Evolutionary conservation across 1,140 invertebrate genomes (phyloP).

Genomic region (Antheraea pernyi): DNA sequence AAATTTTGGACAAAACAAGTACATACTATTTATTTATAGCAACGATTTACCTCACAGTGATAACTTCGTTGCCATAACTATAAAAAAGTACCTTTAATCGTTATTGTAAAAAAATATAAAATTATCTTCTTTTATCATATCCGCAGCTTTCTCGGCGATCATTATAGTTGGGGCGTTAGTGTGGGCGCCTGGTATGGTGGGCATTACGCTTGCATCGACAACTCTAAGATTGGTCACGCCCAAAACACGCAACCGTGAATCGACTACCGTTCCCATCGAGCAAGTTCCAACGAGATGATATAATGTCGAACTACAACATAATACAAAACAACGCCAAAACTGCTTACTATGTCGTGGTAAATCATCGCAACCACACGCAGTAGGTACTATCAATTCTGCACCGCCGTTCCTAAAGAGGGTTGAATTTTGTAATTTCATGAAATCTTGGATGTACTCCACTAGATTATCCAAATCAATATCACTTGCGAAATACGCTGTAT

Average conservation of each 20-base stretch:
- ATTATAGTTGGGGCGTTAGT: conserved; percentile 7
- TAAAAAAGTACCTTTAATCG: too few species aligned
- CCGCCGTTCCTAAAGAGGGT: not conserved
- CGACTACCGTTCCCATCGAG: conserved; percentile 12
- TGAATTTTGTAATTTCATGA: not conserved
- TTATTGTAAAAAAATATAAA: not conserved
- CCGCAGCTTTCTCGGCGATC: conserved; percentile 2
- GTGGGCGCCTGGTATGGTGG: not conserved
- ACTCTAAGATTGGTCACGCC: conserved; percentile 4
- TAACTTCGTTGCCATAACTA: too few species aligned
- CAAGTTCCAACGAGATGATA: conserved; percentile 7
- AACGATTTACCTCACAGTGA: too few species aligned
- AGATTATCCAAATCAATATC: conserved; percentile 8
- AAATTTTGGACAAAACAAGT: too few species aligned
- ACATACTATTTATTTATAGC: too few species aligned
- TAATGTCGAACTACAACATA: not conserved
- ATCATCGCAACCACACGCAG: not conserved
- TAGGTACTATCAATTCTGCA: conserved; percentile 5
- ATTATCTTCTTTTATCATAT: conserved; percentile 5
- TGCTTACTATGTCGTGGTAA: not conserved
- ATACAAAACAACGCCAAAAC: conserved; percentile 7
- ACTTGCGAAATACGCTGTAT: not conserved
- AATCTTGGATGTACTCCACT: conserved; percentile 7
- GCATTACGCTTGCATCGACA: conserved; percentile 9
- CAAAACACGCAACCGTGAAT: conserved; percentile 5